Evolutionary conservation across 2,797 vertebrate species (phyloP).

Genomic region (Rhinophrynus dorsalis): DNA sequence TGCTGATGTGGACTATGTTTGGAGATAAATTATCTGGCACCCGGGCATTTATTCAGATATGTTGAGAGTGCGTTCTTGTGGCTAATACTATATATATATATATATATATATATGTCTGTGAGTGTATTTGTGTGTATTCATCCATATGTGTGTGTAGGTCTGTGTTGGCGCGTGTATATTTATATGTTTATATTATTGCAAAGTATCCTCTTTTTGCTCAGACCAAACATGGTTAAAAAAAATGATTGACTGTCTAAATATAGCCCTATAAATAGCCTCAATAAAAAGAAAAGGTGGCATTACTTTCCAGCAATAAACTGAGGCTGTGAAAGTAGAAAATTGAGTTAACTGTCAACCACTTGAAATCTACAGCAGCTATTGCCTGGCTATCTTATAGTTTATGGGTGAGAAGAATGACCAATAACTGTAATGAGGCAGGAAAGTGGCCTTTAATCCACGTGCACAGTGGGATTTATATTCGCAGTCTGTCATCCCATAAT

Average conservation of each 20-base stretch:
- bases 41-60: too few species aligned
- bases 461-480: background rate
- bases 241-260: conserved; percentile 37
- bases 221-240: conserved; percentile 35
- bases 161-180: too few species aligned
- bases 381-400: background rate
- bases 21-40: too few species aligned
- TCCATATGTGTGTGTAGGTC: too few species aligned
- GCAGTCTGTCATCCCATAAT: too few species aligned
- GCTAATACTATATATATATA: too few species aligned
- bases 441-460: background rate
- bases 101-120: too few species aligned
- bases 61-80: too few species aligned
- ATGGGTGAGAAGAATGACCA: conserved; percentile 15
- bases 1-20: too few species aligned
- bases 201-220: conserved; percentile 19
- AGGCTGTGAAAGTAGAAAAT: conserved; percentile 31
- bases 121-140: too few species aligned
- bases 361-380: conserved; percentile 10
- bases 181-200: too few species aligned
- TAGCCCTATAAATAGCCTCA: conserved; percentile 21
- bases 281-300: conserved; percentile 13
- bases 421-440: background rate
- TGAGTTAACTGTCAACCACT: conserved; percentile 38
- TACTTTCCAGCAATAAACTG: conserved; percentile 32